phyloP scores from a whole-genome alignment of 2,113 vertebrate genomes.

The Danio rerio region GRCz12tu NC_133181.1:38740001-38740500 shows the following conservation, averaged over 20 bases:
- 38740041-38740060: slow-evolving; percentile 15
- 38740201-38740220: not conserved
- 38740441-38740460: slow-evolving; percentile 32
- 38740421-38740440: slow-evolving; percentile 30
- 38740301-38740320: not conserved
- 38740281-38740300: slow-evolving; percentile 21
- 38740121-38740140: not conserved
- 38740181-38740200: slow-evolving; percentile 24
- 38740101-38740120: not conserved
- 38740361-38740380: not conserved
- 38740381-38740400: not conserved
- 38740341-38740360: not conserved
- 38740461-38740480: slow-evolving; percentile 62
- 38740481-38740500: slow-evolving; percentile 53
- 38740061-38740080: not conserved
- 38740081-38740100: not conserved
- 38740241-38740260: slow-evolving; percentile 49
- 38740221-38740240: slow-evolving; percentile 19
- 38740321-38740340: not conserved
- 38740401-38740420: slow-evolving; percentile 5
- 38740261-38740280: not conserved
- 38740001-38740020: slow-evolving; percentile 9
- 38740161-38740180: not conserved
- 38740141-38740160: not conserved
- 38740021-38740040: slow-evolving; percentile 17